phyloP scores from a whole-genome alignment of 2,888 invertebrate species.

The Exephanes ischioxanthus region DNA sequence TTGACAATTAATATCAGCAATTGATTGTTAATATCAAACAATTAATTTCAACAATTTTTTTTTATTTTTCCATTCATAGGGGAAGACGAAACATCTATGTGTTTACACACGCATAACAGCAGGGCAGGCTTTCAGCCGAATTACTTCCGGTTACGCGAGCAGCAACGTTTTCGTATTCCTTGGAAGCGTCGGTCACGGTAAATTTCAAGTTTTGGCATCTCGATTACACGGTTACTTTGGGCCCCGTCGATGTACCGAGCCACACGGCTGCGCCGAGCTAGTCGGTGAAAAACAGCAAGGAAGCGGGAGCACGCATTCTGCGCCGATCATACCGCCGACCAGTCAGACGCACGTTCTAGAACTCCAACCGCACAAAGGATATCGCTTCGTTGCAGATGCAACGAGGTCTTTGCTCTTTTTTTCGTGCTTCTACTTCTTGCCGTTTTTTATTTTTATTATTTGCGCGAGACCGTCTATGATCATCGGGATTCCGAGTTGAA shows the following conservation, averaged over 20 bases:
- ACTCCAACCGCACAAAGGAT: constrained; percentile 76
- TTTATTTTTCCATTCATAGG: too few species aligned
- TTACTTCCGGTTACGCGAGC: constrained; percentile 46
- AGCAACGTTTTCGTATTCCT: constrained; percentile 31
- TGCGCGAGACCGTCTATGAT: neutral
- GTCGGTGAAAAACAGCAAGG: constrained; percentile 46
- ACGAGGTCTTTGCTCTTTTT: constrained; percentile 64
- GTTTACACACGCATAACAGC: neutral
- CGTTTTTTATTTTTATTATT: neutral
- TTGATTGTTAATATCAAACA: too few species aligned
- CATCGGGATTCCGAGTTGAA: too few species aligned
- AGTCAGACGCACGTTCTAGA: constrained; percentile 64
- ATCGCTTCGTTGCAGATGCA: constrained; percentile 72
- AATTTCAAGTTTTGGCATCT: constrained; percentile 64
- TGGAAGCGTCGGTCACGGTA: constrained; percentile 61
- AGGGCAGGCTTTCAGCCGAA: constrained; percentile 17
- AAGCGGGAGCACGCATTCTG: constrained; percentile 62
- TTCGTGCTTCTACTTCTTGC: constrained; percentile 34
- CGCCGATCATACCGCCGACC: constrained; percentile 70
- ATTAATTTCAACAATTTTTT: too few species aligned
- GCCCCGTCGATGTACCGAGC: constrained; percentile 75
- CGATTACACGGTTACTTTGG: constrained; percentile 83
- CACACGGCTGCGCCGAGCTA: constrained; percentile 26
- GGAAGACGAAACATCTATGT: too few species aligned
- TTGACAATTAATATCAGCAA: too few species aligned